Conservation (phyloP, 2,797 vertebrate species). For the Pantherophis alleghaniensis region DNA sequence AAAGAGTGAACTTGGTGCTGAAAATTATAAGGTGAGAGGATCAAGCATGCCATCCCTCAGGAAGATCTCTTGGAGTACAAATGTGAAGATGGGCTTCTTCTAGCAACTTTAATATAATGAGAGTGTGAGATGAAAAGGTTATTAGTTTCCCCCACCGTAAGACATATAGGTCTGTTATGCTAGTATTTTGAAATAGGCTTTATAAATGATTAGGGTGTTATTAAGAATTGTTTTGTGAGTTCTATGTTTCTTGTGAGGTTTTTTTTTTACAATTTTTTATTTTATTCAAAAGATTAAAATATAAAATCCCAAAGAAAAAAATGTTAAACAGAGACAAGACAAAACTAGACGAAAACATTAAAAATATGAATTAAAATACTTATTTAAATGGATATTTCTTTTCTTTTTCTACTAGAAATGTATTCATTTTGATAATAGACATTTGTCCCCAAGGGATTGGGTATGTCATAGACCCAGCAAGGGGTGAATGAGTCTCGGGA, state of each 20-base stretch:
- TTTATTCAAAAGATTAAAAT: background rate
- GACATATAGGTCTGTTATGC: background rate
- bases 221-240: background rate
- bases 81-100: background rate
- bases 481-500: background rate
- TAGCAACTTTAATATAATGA: background rate
- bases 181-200: background rate
- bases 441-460: background rate
- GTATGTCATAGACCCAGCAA: background rate
- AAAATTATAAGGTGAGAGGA: background rate
- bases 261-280: background rate
- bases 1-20: background rate
- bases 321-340: background rate
- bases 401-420: background rate
- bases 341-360: too few species aligned
- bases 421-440: background rate
- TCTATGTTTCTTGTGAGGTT: background rate
- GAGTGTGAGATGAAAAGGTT: background rate
- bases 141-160: background rate
- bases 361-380: background rate
- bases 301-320: background rate
- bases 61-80: background rate
- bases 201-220: background rate
- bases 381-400: background rate
- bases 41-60: background rate